Evolutionary conservation across 2,113 vertebrate species (phyloP).

Genomic region (Scartelaos histophorus): DNA sequence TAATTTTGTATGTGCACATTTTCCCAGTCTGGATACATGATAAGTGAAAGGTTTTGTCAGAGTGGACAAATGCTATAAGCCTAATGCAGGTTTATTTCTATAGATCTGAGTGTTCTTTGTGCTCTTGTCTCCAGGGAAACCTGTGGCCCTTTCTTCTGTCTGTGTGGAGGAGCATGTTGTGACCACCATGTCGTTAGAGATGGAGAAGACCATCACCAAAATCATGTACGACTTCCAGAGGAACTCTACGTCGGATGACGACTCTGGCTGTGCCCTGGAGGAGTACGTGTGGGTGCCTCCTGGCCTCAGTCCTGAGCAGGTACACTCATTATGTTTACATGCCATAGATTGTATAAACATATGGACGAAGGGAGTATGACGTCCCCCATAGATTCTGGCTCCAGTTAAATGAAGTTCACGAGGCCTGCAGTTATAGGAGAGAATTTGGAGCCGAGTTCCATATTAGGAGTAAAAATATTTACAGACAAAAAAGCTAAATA

Average conservation of each 20-base stretch:
- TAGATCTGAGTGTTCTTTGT: conserved; percentile 10
- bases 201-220: conserved; percentile 98
- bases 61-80: background rate
- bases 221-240: conserved; percentile 99
- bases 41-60: background rate
- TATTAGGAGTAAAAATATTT: too few species aligned
- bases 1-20: background rate
- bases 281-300: conserved; percentile 96
- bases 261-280: conserved; percentile 95
- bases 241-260: conserved; percentile 96
- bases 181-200: conserved; percentile 95
- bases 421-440: too few species aligned
- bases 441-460: too few species aligned
- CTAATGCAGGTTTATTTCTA: background rate
- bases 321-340: conserved; percentile 37
- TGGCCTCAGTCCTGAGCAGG: conserved; percentile 95
- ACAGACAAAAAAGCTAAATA: too few species aligned
- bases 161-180: conserved; percentile 87
- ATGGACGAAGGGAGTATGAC: too few species aligned
- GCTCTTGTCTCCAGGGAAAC: conserved; percentile 79
- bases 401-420: too few species aligned
- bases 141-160: conserved; percentile 84
- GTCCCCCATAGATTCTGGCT: too few species aligned
- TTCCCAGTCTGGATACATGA: background rate
- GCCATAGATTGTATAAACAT: too few species aligned